A percentile compares a stretch with the other conserved stretches of the same genome.
Conservation (phyloP, 2,113 vertebrate genomes). For the Lagopus muta region DNA sequence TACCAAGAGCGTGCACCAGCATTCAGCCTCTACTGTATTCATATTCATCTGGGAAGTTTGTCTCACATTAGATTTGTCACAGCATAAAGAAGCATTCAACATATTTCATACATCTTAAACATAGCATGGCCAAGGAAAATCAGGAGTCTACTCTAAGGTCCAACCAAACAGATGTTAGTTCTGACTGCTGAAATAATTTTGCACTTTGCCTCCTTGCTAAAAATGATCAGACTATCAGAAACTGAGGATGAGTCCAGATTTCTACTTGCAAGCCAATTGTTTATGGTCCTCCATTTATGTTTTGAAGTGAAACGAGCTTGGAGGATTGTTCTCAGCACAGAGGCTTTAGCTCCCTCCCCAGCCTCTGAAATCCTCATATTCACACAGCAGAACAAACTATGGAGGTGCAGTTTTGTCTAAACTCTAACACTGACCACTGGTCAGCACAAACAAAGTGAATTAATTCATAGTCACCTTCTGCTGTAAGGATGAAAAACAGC, state of each 20-base stretch:
- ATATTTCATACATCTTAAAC: background rate
- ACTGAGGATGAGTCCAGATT: too few relatives aligned
- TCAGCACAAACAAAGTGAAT: background rate
- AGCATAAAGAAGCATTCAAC: background rate
- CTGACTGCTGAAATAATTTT: background rate
- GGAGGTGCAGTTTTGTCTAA: background rate
- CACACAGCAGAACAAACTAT: background rate
- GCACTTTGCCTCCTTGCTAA: background rate
- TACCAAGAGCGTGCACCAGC: accelerated
- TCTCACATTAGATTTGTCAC: background rate
- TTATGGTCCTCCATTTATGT: background rate
- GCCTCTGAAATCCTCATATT: background rate
- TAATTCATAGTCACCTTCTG: background rate
- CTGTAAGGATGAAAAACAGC: conserved; percentile 24
- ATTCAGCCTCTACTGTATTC: background rate
- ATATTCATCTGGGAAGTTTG: background rate
- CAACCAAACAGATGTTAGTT: background rate
- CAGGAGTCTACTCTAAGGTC: background rate
- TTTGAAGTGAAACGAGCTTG: background rate
- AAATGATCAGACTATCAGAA: background rate
- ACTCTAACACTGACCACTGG: background rate
- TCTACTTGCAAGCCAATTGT: background rate
- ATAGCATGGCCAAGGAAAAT: background rate
- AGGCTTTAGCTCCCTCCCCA: background rate
- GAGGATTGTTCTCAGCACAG: background rate